phyloP scores from a whole-genome alignment of 2,888 invertebrate species.

The Melinaea marsaeus region DNA sequence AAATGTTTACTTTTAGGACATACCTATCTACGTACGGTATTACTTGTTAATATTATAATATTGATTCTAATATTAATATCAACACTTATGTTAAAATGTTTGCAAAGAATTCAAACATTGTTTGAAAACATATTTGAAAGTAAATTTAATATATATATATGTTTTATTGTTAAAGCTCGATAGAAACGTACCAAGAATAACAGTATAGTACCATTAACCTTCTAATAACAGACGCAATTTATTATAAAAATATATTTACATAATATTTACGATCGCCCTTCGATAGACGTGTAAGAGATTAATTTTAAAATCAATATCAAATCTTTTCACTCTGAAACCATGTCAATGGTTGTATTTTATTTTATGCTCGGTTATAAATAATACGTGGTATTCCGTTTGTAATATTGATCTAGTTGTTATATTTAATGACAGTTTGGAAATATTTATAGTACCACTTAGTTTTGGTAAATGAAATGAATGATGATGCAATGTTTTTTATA shows the following conservation, averaged over 20 bases:
- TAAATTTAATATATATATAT: neutral
- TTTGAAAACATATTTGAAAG: neutral
- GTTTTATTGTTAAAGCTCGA: neutral
- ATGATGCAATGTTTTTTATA: neutral
- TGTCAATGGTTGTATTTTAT: constrained; percentile 60
- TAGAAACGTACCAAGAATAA: neutral
- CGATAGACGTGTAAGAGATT: constrained; percentile 21
- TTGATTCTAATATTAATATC: no score
- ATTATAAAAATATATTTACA: neutral
- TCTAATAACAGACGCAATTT: neutral
- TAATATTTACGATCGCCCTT: constrained; percentile 28
- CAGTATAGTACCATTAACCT: neutral
- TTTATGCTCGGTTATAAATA: constrained; percentile 60
- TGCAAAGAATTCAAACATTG: neutral
- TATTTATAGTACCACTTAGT: neutral
- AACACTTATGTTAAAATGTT: neutral
- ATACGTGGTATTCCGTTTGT: constrained; percentile 33
- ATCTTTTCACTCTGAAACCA: constrained; percentile 36
- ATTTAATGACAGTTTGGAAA: neutral
- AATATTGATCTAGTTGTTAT: constrained; percentile 31
- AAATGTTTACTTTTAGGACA: neutral
- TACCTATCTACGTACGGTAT: no score
- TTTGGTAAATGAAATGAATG: neutral
- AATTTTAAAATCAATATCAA: constrained; percentile 29
- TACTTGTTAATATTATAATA: no score